Percentiles rank a stretch among this genome's conserved stretches.
These are phyloP conservation scores for Pseudococcus longispinus DNA, from an alignment of 2,888 invertebrate genomes.

Conservation along the genomic window DNA sequence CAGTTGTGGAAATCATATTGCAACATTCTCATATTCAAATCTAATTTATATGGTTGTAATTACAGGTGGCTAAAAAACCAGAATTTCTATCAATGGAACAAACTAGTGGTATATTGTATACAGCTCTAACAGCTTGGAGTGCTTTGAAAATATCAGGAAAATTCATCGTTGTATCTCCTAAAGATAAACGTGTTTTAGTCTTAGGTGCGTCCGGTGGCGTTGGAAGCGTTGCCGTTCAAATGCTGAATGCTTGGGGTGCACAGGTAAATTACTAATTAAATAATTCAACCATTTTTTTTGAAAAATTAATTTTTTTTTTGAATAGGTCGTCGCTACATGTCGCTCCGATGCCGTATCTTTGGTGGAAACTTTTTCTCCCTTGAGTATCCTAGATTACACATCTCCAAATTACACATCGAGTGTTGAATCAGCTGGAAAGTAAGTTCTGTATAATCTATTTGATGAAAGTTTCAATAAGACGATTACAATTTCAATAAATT, in stretches of 20 bases:
- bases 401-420: constrained; percentile 48
- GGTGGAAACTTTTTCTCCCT: constrained; percentile 73
- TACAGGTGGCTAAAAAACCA: constrained; percentile 72
- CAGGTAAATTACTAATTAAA: constrained; percentile 66
- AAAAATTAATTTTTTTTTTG: neutral
- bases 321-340: constrained; percentile 75
- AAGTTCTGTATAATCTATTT: neutral
- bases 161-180: constrained; percentile 63
- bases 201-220: constrained; percentile 92
- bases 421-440: constrained; percentile 56
- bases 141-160: constrained; percentile 75
- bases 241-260: constrained; percentile 79
- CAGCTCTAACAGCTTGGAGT: constrained; percentile 85
- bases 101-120: constrained; percentile 83
- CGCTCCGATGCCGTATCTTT: constrained; percentile 73
- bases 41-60: neutral
- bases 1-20: neutral
- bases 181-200: constrained; percentile 74
- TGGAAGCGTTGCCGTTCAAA: constrained; percentile 85
- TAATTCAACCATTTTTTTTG: neutral
- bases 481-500: constrained; percentile 59
- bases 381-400: constrained; percentile 78
- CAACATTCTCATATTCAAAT: neutral
- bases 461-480: neutral
- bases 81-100: constrained; percentile 70